phyloP scores from a whole-genome alignment of 2,113 vertebrate genomes.

The Romanogobio albipinnatus region DNA sequence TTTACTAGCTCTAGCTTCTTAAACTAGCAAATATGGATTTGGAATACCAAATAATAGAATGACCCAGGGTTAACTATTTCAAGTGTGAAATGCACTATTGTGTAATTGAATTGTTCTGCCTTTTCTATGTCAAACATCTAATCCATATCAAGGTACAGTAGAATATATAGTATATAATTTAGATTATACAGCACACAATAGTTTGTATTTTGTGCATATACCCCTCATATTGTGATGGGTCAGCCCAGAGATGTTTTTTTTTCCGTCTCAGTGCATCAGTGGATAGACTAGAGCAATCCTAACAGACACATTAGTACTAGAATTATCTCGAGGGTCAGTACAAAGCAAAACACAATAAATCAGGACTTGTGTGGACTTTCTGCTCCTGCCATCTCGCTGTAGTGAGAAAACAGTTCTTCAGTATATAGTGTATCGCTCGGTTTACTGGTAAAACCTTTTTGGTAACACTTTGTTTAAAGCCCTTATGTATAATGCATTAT shows the following conservation, averaged over 20 bases:
- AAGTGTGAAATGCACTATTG: no score
- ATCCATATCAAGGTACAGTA: no score
- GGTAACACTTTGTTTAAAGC: no score
- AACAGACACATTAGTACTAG: slow-evolving; percentile 1
- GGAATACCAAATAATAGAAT: no score
- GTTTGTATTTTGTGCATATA: background rate
- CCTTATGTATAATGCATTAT: no score
- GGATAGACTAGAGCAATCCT: slow-evolving; percentile 1
- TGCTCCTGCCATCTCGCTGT: background rate
- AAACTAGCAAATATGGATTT: no score
- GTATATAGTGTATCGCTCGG: no score
- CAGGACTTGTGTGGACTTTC: background rate
- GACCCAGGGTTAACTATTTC: no score
- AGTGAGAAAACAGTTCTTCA: slow-evolving; percentile 14
- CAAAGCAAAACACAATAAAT: slow-evolving; percentile 20
- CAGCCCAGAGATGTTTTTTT: background rate
- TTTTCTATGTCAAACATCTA: no score
- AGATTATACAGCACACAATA: background rate
- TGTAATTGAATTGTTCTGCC: no score
- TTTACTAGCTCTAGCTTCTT: no score
- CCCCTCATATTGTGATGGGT: background rate
- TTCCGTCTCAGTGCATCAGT: background rate
- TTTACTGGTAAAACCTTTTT: background rate
- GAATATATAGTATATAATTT: no score
- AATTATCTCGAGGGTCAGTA: background rate